Percentiles rank a stretch among this genome's conserved stretches.
These are phyloP conservation scores for Ctenomys sociabilis DNA, from an alignment of 2,113 vertebrate genomes.

Conservation along the genomic window DNA sequence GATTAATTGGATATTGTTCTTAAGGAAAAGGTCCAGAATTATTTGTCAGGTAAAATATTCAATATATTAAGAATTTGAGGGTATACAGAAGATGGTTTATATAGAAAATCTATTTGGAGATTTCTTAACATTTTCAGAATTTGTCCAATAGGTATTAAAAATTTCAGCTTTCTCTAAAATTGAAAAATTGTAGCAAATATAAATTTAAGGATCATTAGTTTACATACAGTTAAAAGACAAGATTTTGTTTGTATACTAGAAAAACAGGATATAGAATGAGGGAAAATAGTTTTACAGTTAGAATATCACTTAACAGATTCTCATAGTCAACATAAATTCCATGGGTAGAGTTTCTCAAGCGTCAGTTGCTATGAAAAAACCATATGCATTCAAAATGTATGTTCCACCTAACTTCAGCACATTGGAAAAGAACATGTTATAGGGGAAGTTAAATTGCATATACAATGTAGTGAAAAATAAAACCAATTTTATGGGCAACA, in stretches of 20 bases:
- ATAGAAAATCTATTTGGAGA: background rate
- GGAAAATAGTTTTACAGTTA: background rate
- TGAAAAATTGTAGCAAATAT: background rate
- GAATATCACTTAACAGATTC: background rate
- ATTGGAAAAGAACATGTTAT: background rate
- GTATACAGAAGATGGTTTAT: background rate
- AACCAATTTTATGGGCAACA: background rate
- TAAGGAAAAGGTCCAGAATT: conserved; percentile 7
- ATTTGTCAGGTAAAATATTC: conserved; percentile 23
- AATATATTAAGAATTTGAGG: background rate
- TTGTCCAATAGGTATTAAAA: conserved; percentile 8
- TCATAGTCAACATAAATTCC: background rate
- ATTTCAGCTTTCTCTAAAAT: background rate
- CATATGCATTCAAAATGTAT: background rate
- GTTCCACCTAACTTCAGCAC: background rate
- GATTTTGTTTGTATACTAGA: background rate
- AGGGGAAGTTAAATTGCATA: background rate
- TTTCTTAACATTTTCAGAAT: conserved; percentile 25
- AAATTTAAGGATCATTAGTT: background rate
- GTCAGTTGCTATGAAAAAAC: background rate
- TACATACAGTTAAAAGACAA: background rate
- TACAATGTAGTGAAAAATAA: background rate
- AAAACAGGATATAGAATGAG: conserved; percentile 2
- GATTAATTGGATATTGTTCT: background rate
- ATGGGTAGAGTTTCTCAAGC: conserved; percentile 8